Evolutionary conservation across 2,113 vertebrate species (phyloP), one percentile per base, ranked within the genome.

Genomic region (Origma solitaria): DNA sequence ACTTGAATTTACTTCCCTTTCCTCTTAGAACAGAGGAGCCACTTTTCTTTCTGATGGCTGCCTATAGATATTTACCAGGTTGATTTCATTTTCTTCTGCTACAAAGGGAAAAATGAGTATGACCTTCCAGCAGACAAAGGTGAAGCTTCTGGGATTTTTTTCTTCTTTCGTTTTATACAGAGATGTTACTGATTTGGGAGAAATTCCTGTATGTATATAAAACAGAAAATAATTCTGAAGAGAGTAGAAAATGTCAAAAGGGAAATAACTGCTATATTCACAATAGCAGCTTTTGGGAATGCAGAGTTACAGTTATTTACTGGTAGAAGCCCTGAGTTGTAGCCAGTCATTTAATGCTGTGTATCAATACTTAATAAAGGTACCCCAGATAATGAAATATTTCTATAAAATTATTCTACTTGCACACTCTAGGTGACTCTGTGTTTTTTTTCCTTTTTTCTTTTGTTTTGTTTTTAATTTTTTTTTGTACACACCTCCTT

Each of bases 1-100:
- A 49, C 65, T 93, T 86, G 64, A 88, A 92, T 92, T 94, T 88
- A 83, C 90, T 93, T 90, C 86, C 42, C 40, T 61, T 92, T 92
- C 71, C 64, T 72, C 75, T 87, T 35, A 90, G 77, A 96, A 92
- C 65, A 94, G 69, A 91, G 72, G 31, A 91, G 65, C 51, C 94
- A 89, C 88, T 97, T 94, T 96, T 95, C 88, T 95, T 95, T 90
- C 75, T 88, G 88, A 92, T 94, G 47, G 60, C 69, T 90, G 53
- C 69, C 77, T 92, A 75, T 89, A 86, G 92, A 76, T 94, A 92
- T 92, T 96, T 95, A 90, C 80, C 88, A 94, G 80, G 76, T 73
- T 84, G 44, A 96, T 94, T 96, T 88, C 42, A 89, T 95, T 95
- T 96, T 92, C 64, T 92, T 79, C 84, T 75, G 28, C 60, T 92